Evolutionary conservation across 2,888 invertebrate species (phyloP).

Genomic region (Leptopterna dolabrata): DNA sequence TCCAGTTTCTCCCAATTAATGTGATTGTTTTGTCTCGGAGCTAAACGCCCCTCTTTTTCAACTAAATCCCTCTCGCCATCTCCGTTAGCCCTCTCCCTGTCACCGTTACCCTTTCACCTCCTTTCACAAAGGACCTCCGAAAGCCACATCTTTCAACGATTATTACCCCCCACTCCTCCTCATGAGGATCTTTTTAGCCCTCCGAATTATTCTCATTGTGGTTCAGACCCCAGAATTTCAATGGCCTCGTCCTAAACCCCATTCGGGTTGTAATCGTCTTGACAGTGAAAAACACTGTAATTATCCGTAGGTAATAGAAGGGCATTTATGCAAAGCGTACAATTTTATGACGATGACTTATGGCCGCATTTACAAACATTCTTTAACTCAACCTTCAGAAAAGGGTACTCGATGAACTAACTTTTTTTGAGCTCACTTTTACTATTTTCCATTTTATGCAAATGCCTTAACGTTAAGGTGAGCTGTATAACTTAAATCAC

Average conservation of each 20-base stretch:
- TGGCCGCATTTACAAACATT: too few relatives aligned
- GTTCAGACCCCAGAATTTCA: not conserved
- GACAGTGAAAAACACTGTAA: not conserved
- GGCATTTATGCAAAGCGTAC: too few relatives aligned
- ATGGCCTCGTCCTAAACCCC: not conserved
- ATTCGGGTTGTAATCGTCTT: not conserved
- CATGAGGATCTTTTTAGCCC: not conserved
- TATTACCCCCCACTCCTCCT: not conserved
- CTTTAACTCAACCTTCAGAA: too few relatives aligned
- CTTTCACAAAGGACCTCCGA: not conserved
- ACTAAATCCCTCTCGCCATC: not conserved
- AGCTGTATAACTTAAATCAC: too few relatives aligned
- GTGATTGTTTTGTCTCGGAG: conserved; percentile 10
- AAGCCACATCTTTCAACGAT: not conserved
- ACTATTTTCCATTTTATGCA: too few relatives aligned
- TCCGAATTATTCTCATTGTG: not conserved
- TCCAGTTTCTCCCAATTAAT: conserved; percentile 17
- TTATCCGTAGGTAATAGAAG: not conserved
- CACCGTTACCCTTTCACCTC: not conserved
- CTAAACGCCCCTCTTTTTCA: not conserved
- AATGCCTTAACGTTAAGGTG: too few relatives aligned
- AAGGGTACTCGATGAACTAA: too few relatives aligned
- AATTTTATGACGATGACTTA: too few relatives aligned
- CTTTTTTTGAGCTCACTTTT: too few relatives aligned
- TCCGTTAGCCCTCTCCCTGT: too few relatives aligned